Evolutionary conservation across 2,797 vertebrate genomes (phyloP).

Genomic region (Glyptemys insculpta): DNA sequence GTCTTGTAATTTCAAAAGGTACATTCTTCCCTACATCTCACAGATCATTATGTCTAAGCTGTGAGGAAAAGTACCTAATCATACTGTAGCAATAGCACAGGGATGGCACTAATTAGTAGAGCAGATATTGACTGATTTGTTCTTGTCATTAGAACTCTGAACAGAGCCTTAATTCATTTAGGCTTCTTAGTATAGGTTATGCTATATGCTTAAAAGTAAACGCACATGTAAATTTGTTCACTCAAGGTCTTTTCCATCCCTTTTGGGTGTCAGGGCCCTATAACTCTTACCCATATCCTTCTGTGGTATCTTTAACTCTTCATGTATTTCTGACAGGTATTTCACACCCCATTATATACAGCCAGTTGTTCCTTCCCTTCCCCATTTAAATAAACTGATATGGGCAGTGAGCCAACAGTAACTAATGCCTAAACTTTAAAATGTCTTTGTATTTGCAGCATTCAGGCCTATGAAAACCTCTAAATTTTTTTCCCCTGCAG

Average conservation of each 20-base stretch:
- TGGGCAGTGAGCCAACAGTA: neutral
- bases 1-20: neutral
- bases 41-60: neutral
- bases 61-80: neutral
- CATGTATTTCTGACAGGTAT: neutral
- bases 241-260: neutral
- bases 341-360: neutral
- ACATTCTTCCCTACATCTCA: no score
- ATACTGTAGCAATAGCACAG: neutral
- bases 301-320: neutral
- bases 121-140: accelerated
- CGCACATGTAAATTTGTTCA: neutral
- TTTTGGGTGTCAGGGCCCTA: accelerated
- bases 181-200: neutral
- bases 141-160: neutral
- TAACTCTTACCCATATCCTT: neutral
- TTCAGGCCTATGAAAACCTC: neutral
- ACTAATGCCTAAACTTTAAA: constrained; percentile 13
- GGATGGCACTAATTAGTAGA: neutral
- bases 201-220: neutral
- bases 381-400: neutral
- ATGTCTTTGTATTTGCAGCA: neutral
- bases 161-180: neutral
- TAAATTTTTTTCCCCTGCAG: neutral
- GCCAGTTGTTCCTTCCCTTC: accelerated